Base-by-base conservation (phyloP, 1,140 invertebrate species). In the Drosophila kikkawai region DNA sequence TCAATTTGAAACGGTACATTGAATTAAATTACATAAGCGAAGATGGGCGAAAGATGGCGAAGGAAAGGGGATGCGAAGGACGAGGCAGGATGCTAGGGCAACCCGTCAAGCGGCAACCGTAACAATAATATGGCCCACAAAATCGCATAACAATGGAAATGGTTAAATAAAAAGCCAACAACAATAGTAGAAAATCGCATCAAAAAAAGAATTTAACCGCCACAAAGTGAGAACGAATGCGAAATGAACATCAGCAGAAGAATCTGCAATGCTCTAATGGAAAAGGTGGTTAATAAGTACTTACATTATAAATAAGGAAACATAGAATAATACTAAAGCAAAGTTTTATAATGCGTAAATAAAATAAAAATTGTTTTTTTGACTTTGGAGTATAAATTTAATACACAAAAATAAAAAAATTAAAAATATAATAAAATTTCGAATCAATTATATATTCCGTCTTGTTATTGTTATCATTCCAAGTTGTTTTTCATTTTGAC, bases 1-100 rank as follows among this genome's bases (percentile, higher is more conserved):
- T 87, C 85, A 90, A 84, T 88, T 88, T 88, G 85, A 84, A 88
- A 88, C 85, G 85, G 81, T 79, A 90, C 85, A 88, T 90, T 90
- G 85, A 90, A 85, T 90, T 90, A 90, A 90, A 82, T 90, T 81
- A 85, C 85, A 73, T 82, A 82, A 65, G 75, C 75, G 64, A 73
- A 69, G 70, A 74, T 63, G 51, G 74, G 53, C 59, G 53, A 22
- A 51, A 64, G 59, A 63, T 53, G 58, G 34, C 37, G 17, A 13
- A 1, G 11, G 7, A 34, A 34, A n/a, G 9, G 22, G 12, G 22
- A 67, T 37, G 22, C 41, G 48, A 53, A 22, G 36, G 36, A 55
- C 53, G 36, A 39, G 36, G 19, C 36, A 56, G 71, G 74, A 79
- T 58, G 75, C 81, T 74, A 53, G 76, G 81, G 61, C 60, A 80